Conservation (phyloP, 2,797 vertebrate species). For the Trachops cirrhosus region DNA sequence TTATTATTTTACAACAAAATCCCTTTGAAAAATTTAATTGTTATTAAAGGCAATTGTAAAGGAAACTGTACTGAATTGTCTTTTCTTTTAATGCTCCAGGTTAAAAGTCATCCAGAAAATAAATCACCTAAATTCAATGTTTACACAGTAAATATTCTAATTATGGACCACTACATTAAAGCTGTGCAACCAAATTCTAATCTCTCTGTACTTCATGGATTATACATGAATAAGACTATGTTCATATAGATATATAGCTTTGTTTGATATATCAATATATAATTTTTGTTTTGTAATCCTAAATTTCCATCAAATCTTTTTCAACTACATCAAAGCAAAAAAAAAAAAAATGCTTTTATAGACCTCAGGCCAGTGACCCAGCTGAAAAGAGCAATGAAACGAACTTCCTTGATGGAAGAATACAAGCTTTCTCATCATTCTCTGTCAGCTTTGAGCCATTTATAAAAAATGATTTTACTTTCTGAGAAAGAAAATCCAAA, state of each 20-base stretch:
- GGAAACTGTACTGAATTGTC: not conserved
- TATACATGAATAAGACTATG: not conserved
- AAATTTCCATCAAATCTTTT: not conserved
- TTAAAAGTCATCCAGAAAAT: not conserved
- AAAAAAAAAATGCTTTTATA: constrained; percentile 40
- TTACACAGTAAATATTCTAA: not conserved
- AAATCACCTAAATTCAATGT: not conserved
- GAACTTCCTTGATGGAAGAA: constrained; percentile 53
- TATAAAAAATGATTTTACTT: constrained; percentile 57
- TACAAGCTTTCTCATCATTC: constrained; percentile 58
- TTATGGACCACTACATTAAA: not conserved
- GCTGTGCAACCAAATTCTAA: not conserved
- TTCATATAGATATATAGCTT: not conserved
- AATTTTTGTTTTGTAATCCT: not conserved
- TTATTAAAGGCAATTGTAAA: not conserved
- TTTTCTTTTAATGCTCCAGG: not conserved
- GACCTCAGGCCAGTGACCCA: constrained; percentile 43
- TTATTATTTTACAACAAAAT: constrained; percentile 8
- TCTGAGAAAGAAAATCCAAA: not conserved
- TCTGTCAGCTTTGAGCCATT: constrained; percentile 44
- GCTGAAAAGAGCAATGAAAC: constrained; percentile 66
- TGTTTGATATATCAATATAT: not conserved
- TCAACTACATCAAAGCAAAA: constrained; percentile 44
- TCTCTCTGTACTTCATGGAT: not conserved
- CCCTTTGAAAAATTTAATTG: not conserved